Evolutionary conservation across 2,797 vertebrate species (phyloP).

Genomic region (Sebastes oblongus): DNA sequence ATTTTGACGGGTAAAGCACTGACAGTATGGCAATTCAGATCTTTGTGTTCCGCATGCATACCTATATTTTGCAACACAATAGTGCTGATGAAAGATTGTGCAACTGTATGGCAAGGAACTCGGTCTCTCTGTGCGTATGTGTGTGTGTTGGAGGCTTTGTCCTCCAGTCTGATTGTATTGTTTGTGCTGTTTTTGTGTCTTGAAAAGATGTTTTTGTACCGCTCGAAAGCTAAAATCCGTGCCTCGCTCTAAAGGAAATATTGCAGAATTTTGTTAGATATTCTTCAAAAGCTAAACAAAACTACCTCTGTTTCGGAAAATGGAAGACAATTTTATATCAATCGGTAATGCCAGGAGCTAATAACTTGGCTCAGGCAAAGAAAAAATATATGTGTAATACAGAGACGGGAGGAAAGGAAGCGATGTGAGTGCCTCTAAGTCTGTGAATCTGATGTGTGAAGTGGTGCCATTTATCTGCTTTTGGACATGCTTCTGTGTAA

Average conservation of each 20-base stretch:
- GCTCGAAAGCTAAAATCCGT: slow-evolving; percentile 9
- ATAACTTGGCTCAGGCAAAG: slow-evolving; percentile 42
- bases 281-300: slow-evolving; percentile 19
- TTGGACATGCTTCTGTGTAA: slow-evolving; percentile 54
- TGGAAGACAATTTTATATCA: slow-evolving; percentile 52
- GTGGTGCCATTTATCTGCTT: slow-evolving; percentile 44
- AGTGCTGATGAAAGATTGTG: slow-evolving; percentile 73
- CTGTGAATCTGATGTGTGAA: slow-evolving; percentile 33
- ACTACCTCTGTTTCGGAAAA: neutral
- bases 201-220: slow-evolving; percentile 7
- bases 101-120: slow-evolving; percentile 46
- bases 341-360: slow-evolving; percentile 28
- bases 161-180: slow-evolving; percentile 31
- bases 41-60: slow-evolving; percentile 63
- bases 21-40: slow-evolving; percentile 63
- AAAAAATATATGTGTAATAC: slow-evolving; percentile 21
- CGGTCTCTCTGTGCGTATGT: neutral
- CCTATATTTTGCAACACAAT: slow-evolving; percentile 69
- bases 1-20: slow-evolving; percentile 61
- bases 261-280: slow-evolving; percentile 24
- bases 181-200: slow-evolving; percentile 22
- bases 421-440: neutral
- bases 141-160: slow-evolving; percentile 27
- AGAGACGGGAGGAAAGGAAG: slow-evolving; percentile 34
- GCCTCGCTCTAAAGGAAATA: slow-evolving; percentile 5